These are phyloP conservation scores for Phytoseiulus persimilis DNA, from an alignment of 2,888 invertebrate genomes.

Conservation along the genomic window DNA sequence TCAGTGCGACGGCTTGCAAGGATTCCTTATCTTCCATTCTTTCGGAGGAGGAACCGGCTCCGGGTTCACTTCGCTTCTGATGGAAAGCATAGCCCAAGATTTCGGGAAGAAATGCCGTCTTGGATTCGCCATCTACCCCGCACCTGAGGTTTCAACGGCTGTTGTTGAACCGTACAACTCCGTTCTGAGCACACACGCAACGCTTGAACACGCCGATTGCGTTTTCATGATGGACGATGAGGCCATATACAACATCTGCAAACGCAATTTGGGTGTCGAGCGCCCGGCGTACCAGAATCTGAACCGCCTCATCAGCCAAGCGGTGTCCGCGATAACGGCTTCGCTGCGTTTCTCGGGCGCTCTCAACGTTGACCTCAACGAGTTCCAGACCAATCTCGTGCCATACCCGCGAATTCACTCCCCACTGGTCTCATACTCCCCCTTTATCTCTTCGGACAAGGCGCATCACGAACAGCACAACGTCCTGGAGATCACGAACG, in stretches of 20 bases:
- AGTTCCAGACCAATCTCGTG: conserved; percentile 52
- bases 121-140: conserved; percentile 50
- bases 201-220: conserved; percentile 52
- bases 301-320: conserved; percentile 62
- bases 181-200: conserved; percentile 61
- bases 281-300: conserved; percentile 75
- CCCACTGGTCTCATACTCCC: conserved; percentile 49
- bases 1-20: conserved; percentile 17
- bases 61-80: conserved; percentile 54
- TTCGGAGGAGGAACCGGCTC: conserved; percentile 54
- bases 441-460: conserved; percentile 47
- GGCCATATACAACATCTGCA: conserved; percentile 83
- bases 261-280: conserved; percentile 70
- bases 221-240: conserved; percentile 75
- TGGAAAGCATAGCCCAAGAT: conserved; percentile 49
- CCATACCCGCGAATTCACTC: conserved; percentile 54
- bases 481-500: conserved; percentile 53
- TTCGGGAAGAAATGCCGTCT: conserved; percentile 47
- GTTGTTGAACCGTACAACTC: conserved; percentile 72
- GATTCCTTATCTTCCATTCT: conserved; percentile 47
- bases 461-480: conserved; percentile 48
- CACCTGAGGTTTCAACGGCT: conserved; percentile 56
- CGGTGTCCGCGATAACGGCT: conserved; percentile 63
- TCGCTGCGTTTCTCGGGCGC: conserved; percentile 63
- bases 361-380: conserved; percentile 53